Evolutionary conservation across 2,888 invertebrate genomes (phyloP).

Genomic region (Eilema caniola): DNA sequence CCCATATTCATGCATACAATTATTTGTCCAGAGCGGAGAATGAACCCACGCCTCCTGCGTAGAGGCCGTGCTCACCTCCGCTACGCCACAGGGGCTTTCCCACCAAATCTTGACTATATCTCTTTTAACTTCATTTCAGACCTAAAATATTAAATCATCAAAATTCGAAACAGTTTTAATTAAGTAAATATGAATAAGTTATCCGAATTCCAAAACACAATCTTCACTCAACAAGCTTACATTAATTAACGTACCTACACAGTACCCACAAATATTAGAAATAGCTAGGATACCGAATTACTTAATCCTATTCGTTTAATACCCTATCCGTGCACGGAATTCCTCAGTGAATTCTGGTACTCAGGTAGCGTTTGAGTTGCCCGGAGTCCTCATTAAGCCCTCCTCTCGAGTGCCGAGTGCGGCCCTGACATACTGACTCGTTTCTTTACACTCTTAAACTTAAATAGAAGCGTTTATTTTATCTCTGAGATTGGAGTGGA

Average conservation of each 20-base stretch:
- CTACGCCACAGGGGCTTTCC: too few relatives aligned
- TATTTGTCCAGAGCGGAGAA: too few relatives aligned
- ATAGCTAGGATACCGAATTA: constrained; percentile 7
- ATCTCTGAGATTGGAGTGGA: constrained; percentile 17
- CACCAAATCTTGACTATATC: too few relatives aligned
- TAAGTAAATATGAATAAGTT: not conserved
- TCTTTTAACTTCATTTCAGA: too few relatives aligned
- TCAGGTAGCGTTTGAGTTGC: constrained; percentile 46
- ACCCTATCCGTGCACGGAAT: constrained; percentile 13
- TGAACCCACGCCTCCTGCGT: too few relatives aligned
- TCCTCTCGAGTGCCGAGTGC: constrained; percentile 52
- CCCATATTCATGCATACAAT: too few relatives aligned
- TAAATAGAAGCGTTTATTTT: constrained; percentile 22
- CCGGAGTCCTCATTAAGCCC: constrained; percentile 65
- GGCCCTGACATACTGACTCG: constrained; percentile 76
- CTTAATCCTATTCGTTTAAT: constrained; percentile 19
- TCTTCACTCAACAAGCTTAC: not conserved
- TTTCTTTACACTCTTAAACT: constrained; percentile 45
- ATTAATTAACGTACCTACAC: not conserved
- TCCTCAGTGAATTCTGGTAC: constrained; percentile 24
- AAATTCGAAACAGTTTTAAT: not conserved
- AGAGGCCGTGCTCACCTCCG: too few relatives aligned
- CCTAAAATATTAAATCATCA: not conserved
- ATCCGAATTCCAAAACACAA: not conserved
- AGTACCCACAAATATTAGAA: constrained; percentile 6